A percentile compares a stretch with the other conserved stretches of the same genome.
phyloP scores from a whole-genome alignment of 2,888 invertebrate genomes.

The Augochlorella aurata region DNA sequence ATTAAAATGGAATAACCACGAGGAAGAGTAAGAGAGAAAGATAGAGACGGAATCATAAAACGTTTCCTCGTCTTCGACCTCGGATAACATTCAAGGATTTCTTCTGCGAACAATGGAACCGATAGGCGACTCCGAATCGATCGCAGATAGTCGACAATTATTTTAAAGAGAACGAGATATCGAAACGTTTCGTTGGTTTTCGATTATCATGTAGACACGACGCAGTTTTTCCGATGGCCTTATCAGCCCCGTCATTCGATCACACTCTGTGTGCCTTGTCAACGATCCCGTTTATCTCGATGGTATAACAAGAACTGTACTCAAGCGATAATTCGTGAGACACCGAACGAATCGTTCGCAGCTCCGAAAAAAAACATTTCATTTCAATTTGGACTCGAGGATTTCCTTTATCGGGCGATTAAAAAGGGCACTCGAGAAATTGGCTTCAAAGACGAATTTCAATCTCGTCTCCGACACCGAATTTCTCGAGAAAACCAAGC shows the following conservation, averaged over 20 bases:
- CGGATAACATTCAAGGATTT: constrained; percentile 6
- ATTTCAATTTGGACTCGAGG: background rate
- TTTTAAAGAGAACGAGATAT: background rate
- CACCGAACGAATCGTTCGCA: background rate
- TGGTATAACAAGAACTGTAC: background rate
- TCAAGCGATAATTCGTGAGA: constrained; percentile 1
- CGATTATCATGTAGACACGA: background rate
- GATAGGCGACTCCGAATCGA: background rate
- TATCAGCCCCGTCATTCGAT: constrained; percentile 20
- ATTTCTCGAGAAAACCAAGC: constrained; percentile 41
- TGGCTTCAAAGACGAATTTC: background rate
- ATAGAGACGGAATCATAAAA: background rate
- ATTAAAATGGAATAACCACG: constrained; percentile 6
- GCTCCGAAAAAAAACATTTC: background rate
- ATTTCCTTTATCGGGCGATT: background rate
- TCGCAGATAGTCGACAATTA: constrained; percentile 1
- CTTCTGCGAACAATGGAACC: background rate
- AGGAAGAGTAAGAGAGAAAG: background rate
- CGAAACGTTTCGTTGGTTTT: background rate
- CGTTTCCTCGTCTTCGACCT: background rate
- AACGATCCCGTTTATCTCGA: constrained; percentile 24
- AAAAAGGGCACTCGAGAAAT: background rate
- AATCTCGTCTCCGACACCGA: constrained; percentile 18
- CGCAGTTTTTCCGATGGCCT: background rate
- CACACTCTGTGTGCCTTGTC: constrained; percentile 1